These are phyloP conservation scores for Galendromus occidentalis DNA, from an alignment of 1,140 invertebrate species.

Conservation along the genomic window DNA sequence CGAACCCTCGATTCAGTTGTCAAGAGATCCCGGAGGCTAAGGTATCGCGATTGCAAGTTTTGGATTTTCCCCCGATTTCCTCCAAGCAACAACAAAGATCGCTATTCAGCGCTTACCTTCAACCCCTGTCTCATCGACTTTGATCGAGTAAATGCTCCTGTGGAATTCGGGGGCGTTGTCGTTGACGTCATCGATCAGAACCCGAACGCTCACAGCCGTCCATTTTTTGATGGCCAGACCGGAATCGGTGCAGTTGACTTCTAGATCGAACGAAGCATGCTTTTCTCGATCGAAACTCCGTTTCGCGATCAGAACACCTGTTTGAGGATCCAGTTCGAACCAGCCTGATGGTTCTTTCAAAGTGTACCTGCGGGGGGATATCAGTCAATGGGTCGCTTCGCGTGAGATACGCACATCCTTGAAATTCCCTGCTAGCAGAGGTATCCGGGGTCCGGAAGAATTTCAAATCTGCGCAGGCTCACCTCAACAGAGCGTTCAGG, in stretches of 20 bases:
- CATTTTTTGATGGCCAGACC: conserved; percentile 7
- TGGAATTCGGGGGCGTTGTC: conserved; percentile 62
- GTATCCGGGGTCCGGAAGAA: no score
- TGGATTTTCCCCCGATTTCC: no score
- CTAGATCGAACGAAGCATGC: background rate
- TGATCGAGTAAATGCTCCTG: conserved; percentile 45
- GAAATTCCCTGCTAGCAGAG: no score
- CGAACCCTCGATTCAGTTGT: no score
- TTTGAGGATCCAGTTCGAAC: conserved; percentile 20
- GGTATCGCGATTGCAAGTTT: no score
- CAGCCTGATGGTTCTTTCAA: conserved; percentile 7
- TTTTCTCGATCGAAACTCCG: conserved; percentile 32
- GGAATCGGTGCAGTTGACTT: background rate
- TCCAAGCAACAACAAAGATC: no score
- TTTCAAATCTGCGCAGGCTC: background rate
- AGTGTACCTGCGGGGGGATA: conserved; percentile 16
- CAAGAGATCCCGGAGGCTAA: background rate
- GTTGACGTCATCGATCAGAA: conserved; percentile 57
- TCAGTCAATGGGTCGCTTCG: no score
- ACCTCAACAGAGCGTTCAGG: conserved; percentile 17
- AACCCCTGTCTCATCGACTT: conserved; percentile 51
- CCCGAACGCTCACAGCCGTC: conserved; percentile 46
- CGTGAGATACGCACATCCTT: no score
- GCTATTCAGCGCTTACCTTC: conserved; percentile 36
- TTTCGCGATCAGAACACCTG: conserved; percentile 25